A percentile compares a stretch with the other conserved stretches of the same genome.
Evolutionary conservation across 2,113 vertebrate genomes (phyloP).

Genomic region (Manacus vitellinus): DNA sequence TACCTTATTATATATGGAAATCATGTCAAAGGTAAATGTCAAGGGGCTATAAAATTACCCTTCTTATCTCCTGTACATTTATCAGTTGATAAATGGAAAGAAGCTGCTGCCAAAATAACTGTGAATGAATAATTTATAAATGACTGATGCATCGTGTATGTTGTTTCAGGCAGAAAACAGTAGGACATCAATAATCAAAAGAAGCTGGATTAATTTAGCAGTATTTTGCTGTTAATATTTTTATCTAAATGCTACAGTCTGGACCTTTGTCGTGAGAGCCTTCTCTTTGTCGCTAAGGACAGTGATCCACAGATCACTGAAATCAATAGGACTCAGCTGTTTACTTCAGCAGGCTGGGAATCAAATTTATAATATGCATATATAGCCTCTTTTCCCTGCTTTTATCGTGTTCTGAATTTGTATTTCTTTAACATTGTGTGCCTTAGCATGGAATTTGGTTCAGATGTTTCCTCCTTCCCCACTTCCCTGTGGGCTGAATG

Average conservation of each 20-base stretch:
- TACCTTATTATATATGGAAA: conserved; percentile 80
- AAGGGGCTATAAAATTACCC: conserved; percentile 77
- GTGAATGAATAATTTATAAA: conserved; percentile 86
- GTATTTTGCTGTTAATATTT: conserved; percentile 76
- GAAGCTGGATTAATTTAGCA: conserved; percentile 81
- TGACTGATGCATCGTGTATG: conserved; percentile 80
- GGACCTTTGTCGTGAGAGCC: neutral
- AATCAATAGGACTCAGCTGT: conserved; percentile 33
- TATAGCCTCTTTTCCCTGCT: neutral
- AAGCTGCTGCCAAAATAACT: conserved; percentile 82
- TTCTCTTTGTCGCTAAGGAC: neutral
- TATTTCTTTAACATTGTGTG: neutral
- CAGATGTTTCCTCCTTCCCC: neutral
- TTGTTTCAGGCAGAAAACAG: conserved; percentile 84
- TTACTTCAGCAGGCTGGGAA: conserved; percentile 16
- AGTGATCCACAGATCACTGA: conserved; percentile 23
- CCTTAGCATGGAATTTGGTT: neutral
- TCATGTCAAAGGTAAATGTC: conserved; percentile 84
- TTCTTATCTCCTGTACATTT: conserved; percentile 79
- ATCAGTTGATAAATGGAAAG: conserved; percentile 83
- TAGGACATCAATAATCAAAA: conserved; percentile 86
- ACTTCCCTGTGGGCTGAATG: neutral
- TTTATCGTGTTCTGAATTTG: neutral
- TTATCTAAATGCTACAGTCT: conserved; percentile 75
- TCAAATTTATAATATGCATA: neutral